Base-by-base conservation (phyloP, 2,113 vertebrate species). In the Phalacrocorax aristotelis region DNA sequence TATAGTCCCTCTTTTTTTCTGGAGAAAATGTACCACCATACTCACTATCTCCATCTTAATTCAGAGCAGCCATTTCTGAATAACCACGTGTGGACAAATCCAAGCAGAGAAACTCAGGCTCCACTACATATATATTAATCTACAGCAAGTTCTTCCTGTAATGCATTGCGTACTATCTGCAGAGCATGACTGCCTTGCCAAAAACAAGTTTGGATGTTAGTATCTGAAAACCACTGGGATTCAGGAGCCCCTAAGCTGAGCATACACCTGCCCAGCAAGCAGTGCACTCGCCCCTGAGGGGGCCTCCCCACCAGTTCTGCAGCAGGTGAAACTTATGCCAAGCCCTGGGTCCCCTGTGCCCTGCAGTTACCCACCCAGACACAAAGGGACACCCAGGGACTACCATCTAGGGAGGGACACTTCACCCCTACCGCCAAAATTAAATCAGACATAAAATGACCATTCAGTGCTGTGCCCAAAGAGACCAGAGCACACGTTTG, bases 281-380 rank as follows among this genome's bases (percentile, higher is more conserved):
- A 83, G 36, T 0, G 1, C 4, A 5, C 1, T 7, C 6, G 8
- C 9, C 6, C 16, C 11, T 19, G 25, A 4, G 8, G 3, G 11
- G 25, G 20, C 7, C 26, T 40, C 22, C 17, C 15, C 51, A 26
- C 8, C 0, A 0, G 6, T 60, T 55, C 40, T 57, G 11, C 62
- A 61, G 22, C 10, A 82, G 29, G 42, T 23, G 22, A 48, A 83
- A 58, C 7, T 27, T 46, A 4, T 29, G 29, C 10, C 29, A 60
- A 71, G 15, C 26, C 19, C 25, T 8, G 21, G 4, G 29, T 58
- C 7, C 9, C 16, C 25, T 20, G 6, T 13, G 30, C 20, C 49
- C 36, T 82, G 34, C 30, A 36, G 30, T n/a, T 4, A 32, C 23
- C 30, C 15, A 23, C 12, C 7, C 0, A 0, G 9, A 25, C 40